phyloP scores from a whole-genome alignment of 2,113 vertebrate genomes.

The Aldabrachelys gigantea region DNA sequence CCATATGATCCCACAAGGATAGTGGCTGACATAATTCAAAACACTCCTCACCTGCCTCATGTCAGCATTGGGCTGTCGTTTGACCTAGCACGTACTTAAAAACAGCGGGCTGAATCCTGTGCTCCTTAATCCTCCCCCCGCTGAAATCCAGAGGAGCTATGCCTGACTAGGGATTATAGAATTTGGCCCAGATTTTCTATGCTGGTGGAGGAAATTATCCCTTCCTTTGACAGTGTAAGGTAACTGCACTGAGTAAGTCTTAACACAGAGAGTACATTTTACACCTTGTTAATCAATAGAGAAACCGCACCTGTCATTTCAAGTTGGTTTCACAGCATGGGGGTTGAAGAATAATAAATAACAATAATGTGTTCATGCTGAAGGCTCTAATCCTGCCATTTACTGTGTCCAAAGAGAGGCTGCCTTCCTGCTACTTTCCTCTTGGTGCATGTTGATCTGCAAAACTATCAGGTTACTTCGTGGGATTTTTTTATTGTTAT shows the following conservation, averaged over 20 bases:
- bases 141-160: rapidly evolving
- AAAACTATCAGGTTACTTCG: background rate
- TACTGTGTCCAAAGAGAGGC: slow-evolving; percentile 20
- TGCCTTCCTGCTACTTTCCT: slow-evolving; percentile 40
- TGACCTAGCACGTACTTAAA: background rate
- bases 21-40: background rate
- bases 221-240: slow-evolving; percentile 21
- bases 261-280: background rate
- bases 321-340: slow-evolving; percentile 31
- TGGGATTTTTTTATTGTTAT: background rate
- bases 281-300: slow-evolving; percentile 51
- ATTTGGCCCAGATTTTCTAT: slow-evolving; percentile 23
- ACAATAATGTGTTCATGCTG: slow-evolving; percentile 62
- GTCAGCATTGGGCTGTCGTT: background rate
- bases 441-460: slow-evolving; percentile 33
- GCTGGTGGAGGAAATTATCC: slow-evolving; percentile 39
- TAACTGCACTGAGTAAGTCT: slow-evolving; percentile 19
- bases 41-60: background rate
- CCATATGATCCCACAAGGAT: background rate
- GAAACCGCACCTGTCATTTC: slow-evolving; percentile 61
- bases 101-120: background rate
- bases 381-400: slow-evolving; percentile 56
- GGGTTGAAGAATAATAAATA: slow-evolving; percentile 65
- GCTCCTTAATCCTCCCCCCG: rapidly evolving
- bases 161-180: slow-evolving; percentile 19